Conservation (phyloP, 2,797 vertebrate genomes). For the Cynodonichthys magdalenae region DNA sequence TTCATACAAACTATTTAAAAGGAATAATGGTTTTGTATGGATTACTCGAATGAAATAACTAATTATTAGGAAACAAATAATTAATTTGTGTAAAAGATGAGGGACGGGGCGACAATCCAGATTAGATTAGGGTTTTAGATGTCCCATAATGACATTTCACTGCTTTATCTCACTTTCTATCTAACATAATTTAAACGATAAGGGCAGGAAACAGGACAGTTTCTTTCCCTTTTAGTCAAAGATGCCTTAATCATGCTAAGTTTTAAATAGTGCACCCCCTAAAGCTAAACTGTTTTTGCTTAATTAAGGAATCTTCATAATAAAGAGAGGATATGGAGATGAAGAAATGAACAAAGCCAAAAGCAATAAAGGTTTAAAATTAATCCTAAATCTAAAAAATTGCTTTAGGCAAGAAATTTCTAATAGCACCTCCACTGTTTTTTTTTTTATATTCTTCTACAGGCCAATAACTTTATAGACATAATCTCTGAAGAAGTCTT, state of each 20-base stretch:
- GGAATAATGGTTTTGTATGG: neutral
- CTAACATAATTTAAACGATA: conserved; percentile 32
- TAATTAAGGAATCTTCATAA: conserved; percentile 9
- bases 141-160: conserved; percentile 47
- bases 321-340: conserved; percentile 1
- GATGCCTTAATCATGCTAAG: conserved; percentile 10
- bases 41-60: neutral
- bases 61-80: neutral
- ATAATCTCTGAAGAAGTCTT: neutral
- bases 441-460: neutral
- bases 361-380: neutral
- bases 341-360: neutral
- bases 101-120: conserved; percentile 29
- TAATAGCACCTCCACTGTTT: neutral
- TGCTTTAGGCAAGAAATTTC: neutral
- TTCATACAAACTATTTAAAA: conserved; percentile 4
- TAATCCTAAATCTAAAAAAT: neutral
- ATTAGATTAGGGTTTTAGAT: conserved; percentile 44
- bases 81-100: conserved; percentile 42
- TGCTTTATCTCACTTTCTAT: conserved; percentile 38
- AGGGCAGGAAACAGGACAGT: conserved; percentile 2
- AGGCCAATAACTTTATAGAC: neutral
- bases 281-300: conserved; percentile 5
- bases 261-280: conserved; percentile 4
- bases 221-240: conserved; percentile 18